A percentile compares a stretch with the other conserved stretches of the same genome.
These are phyloP conservation scores for Lepidotrigona ventralis DNA, from an alignment of 1,140 invertebrate genomes.

Conservation along the genomic window DNA sequence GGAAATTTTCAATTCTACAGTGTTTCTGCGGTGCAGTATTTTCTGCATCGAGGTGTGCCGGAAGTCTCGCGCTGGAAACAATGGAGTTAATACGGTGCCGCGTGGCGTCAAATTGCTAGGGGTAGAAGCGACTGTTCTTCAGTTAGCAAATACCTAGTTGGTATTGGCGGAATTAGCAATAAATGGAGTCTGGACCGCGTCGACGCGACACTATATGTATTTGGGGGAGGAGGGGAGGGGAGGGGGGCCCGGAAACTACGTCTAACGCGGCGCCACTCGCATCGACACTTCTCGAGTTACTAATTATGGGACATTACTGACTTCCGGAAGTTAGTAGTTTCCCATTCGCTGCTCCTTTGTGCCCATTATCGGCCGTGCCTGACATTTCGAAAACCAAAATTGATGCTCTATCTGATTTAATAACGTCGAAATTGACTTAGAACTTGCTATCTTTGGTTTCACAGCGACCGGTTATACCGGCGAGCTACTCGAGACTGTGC, in stretches of 20 bases:
- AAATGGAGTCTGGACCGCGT: conserved; percentile 32
- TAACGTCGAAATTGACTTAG: conserved; percentile 55
- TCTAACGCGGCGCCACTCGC: conserved; percentile 26
- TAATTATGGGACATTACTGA: conserved; percentile 64
- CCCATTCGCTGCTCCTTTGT: conserved; percentile 57
- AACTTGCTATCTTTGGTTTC: conserved; percentile 35
- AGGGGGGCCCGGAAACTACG: conserved; percentile 19
- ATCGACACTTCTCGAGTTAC: conserved; percentile 58
- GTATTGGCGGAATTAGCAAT: conserved; percentile 30
- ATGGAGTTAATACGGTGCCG: conserved; percentile 4
- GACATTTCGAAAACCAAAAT: conserved; percentile 59
- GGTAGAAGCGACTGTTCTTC: neutral
- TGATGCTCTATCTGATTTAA: conserved; percentile 56
- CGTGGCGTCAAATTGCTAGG: neutral
- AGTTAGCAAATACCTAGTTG: conserved; percentile 9
- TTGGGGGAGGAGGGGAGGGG: neutral
- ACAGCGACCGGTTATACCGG: neutral
- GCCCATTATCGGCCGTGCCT: conserved; percentile 54
- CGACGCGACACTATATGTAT: neutral
- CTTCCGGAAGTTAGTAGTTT: conserved; percentile 61
- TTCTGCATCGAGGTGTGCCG: neutral
- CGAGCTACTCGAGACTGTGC: neutral
- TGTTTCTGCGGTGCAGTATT: neutral
- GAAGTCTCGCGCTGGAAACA: neutral
- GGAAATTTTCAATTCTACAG: neutral